Evolutionary conservation across 2,797 vertebrate genomes (phyloP).

Genomic region (Artibeus jamaicensis): DNA sequence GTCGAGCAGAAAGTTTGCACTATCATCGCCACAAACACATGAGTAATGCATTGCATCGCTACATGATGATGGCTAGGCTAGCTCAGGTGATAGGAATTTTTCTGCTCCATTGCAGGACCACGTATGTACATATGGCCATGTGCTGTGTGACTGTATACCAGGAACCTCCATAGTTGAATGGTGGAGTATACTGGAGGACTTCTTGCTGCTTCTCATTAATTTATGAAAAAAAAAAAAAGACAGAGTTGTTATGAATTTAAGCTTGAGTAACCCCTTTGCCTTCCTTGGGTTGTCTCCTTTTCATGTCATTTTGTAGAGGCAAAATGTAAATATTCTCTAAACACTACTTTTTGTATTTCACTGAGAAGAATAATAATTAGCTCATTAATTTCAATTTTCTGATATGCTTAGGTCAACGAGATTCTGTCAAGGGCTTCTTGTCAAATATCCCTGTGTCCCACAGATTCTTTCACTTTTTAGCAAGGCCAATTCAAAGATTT

Average conservation of each 20-base stretch:
- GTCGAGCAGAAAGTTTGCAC: neutral
- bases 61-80: neutral
- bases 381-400: constrained; percentile 52
- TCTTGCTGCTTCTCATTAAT: constrained; percentile 3
- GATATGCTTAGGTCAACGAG: constrained; percentile 5
- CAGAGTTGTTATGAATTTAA: neutral
- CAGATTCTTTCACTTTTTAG: neutral
- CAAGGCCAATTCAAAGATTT: neutral
- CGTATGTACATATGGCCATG: neutral
- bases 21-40: neutral
- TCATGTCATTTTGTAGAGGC: neutral
- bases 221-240: neutral
- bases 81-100: neutral
- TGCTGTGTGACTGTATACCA: neutral
- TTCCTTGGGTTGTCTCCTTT: neutral
- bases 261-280: neutral
- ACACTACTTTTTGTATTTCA: neutral
- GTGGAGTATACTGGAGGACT: neutral
- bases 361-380: constrained; percentile 39
- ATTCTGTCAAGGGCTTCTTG: constrained; percentile 20
- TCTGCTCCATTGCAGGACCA: neutral
- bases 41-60: neutral
- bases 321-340: constrained; percentile 38
- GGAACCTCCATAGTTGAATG: neutral
- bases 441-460: neutral